Evolutionary conservation across 2,888 invertebrate species (phyloP), one percentile per base, ranked within the genome.

Genomic region (Nemotelus nigrinus): DNA sequence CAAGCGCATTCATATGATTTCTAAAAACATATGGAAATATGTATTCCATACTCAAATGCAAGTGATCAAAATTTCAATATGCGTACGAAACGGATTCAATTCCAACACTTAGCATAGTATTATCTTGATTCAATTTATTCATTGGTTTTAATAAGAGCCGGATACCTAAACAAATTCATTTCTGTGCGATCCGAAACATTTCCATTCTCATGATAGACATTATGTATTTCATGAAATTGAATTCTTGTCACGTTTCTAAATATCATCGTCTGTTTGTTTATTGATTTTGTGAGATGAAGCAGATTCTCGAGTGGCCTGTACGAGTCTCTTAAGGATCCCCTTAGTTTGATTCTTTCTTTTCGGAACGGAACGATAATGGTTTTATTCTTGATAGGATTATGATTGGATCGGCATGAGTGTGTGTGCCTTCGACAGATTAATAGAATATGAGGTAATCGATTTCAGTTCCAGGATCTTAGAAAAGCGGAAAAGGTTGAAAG

Each of bases 181-280:
- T 63, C 47, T 44, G 4, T 43, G 47, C 72, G 44, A 47, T 10
- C 50, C 50, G n/a, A 60, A 63, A 74, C 47, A 60, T 63, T 74
- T 74, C 48, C 74, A 47, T 63, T 74, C 74, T 55, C 60, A 74
- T 41, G 63, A 63, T 63, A 60, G 63, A 48, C 45, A 74, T 74
- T 60, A 41, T 63, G 5, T 70, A 41, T 70, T 70, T 63, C 50
- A 50, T 48, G 41, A 63, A 74, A 74, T 63, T 63, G 63, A 74
- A 74, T 74, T 74, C 74, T 47, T 74, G 74, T 74, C 74, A 74
- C 74, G 74, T 74, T 74, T 50, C 74, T 5, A 60, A 74, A 74
- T 74, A 74, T 74, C 57, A 74, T 60, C 74, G 63, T 48, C 48
- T 74, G 72, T 74, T 74, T 74, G 74, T 60, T 74, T 74, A 74